Percentiles rank a stretch among this genome's conserved stretches.
phyloP scores from a whole-genome alignment of 2,888 invertebrate species.

The Tholera decimalis region DNA sequence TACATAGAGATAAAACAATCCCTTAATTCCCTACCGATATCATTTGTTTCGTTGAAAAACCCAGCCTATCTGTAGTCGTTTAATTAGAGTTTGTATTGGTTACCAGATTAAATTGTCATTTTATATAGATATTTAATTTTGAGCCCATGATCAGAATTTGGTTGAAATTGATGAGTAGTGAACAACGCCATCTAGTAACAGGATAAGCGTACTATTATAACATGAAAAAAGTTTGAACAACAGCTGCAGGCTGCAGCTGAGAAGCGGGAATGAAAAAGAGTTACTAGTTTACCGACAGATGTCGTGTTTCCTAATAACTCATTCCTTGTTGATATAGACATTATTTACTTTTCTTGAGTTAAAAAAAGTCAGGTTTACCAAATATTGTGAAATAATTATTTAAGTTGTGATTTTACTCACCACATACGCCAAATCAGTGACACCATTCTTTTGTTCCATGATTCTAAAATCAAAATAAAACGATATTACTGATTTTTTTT shows the following conservation, averaged over 20 bases:
- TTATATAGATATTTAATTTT: neutral
- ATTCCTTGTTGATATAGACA: neutral
- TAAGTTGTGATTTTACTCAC: constrained; percentile 53
- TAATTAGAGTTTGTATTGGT: too few species aligned
- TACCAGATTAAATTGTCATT: neutral
- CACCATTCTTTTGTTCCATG: constrained; percentile 70
- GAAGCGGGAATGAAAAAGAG: neutral
- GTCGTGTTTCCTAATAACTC: neutral
- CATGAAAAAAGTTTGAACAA: neutral
- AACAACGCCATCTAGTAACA: constrained; percentile 41
- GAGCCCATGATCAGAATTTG: neutral
- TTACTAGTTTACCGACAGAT: constrained; percentile 22
- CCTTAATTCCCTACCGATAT: constrained; percentile 6
- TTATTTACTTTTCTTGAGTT: neutral
- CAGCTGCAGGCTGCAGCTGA: too few species aligned
- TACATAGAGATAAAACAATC: neutral
- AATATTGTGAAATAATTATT: neutral
- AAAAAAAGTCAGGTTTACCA: too few species aligned
- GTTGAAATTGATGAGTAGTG: constrained; percentile 7
- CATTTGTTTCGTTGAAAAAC: neutral
- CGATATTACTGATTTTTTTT: neutral
- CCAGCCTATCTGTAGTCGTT: neutral
- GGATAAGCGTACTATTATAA: constrained; percentile 2
- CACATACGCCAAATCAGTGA: constrained; percentile 63
- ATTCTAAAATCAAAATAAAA: constrained; percentile 64